Percentiles rank a stretch among this genome's conserved stretches.
These are phyloP conservation scores for Phasianus colchicus DNA, from an alignment of 2,113 vertebrate species.

Conservation along the genomic window DNA sequence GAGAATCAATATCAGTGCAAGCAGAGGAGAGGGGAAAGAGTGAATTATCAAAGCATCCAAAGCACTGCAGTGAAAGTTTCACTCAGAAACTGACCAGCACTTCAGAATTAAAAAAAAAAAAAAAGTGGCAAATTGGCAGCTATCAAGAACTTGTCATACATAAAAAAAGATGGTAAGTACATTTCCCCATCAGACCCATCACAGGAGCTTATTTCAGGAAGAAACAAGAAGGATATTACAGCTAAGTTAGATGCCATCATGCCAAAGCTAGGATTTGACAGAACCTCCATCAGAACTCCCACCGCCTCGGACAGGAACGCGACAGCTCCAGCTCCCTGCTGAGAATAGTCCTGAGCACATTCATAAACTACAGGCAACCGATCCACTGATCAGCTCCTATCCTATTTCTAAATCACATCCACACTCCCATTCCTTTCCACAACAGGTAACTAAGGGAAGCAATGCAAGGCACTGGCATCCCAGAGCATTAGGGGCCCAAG, in stretches of 20 bases:
- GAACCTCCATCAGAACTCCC: conserved; percentile 45
- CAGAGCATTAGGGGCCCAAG: not conserved
- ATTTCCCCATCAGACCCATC: conserved; percentile 24
- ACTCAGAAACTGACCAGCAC: conserved; percentile 3
- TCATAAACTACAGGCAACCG: conserved; percentile 22
- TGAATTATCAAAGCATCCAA: not conserved
- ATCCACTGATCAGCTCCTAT: not conserved
- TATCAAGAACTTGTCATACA: conserved; percentile 24
- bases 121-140: conserved; percentile 5
- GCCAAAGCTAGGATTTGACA: conserved; percentile 40
- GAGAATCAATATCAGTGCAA: not conserved
- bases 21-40: not conserved
- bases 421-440: not conserved
- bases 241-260: conserved; percentile 37
- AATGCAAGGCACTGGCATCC: not conserved
- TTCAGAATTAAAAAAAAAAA: not conserved
- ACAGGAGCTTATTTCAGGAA: conserved; percentile 39
- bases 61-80: not conserved
- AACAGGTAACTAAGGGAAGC: not conserved
- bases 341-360: conserved; percentile 1
- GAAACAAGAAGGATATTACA: not conserved
- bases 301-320: not conserved
- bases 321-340: not conserved
- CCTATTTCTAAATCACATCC: not conserved
- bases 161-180: conserved; percentile 6